Evolutionary conservation across 2,797 vertebrate species (phyloP).

Genomic region (Coilia nasus): DNA sequence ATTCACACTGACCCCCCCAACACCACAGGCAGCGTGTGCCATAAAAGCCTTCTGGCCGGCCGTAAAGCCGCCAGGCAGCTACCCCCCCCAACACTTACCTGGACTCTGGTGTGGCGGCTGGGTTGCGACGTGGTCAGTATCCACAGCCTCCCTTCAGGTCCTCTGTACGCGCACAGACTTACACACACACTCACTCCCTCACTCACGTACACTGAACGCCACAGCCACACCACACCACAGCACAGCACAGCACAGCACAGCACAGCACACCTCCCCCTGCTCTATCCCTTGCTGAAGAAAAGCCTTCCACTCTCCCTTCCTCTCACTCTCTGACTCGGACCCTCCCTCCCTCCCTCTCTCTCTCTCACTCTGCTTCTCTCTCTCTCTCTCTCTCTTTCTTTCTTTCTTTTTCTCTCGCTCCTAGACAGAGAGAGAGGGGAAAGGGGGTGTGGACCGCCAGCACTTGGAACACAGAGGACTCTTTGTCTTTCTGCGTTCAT

Average conservation of each 20-base stretch:
- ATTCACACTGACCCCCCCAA: too few species aligned
- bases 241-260: background rate
- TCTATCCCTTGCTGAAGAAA: background rate
- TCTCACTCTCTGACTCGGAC: constrained; percentile 11
- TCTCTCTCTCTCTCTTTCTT: constrained; percentile 28
- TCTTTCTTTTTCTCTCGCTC: constrained; percentile 39
- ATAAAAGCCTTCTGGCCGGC: background rate
- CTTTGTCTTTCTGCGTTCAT: constrained; percentile 83
- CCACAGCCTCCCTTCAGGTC: constrained; percentile 69
- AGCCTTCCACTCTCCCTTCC: constrained; percentile 8
- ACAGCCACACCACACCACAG: too few species aligned
- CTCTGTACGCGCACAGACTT: constrained; percentile 33
- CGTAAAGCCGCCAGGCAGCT: background rate
- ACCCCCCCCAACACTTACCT: constrained; percentile 64
- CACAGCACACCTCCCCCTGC: constrained; percentile 36
- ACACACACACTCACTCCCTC: background rate
- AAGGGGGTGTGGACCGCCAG: constrained; percentile 64
- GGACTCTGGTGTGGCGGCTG: constrained; percentile 65
- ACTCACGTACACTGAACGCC: background rate
- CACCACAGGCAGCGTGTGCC: background rate
- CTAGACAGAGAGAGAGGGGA: constrained; percentile 67
- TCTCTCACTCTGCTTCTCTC: constrained; percentile 24
- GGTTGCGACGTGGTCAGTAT: constrained; percentile 61
- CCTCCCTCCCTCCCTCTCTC: constrained; percentile 19
- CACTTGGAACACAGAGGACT: constrained; percentile 80